These are phyloP conservation scores for Apteryx mantelli DNA, from an alignment of 2,113 vertebrate species.

Conservation along the genomic window DNA sequence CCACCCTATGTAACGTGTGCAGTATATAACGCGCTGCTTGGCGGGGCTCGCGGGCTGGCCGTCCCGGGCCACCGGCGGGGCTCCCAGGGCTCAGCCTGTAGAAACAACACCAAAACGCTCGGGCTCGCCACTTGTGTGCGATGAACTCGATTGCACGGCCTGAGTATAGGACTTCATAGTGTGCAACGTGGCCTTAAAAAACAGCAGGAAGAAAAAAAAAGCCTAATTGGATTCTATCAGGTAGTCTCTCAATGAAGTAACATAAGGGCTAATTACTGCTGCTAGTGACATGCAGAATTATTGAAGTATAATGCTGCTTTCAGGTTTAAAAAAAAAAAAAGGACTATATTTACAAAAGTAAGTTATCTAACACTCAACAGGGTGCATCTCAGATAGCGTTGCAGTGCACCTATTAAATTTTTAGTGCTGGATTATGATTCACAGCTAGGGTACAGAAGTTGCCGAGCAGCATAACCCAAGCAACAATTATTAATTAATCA, in stretches of 20 bases:
- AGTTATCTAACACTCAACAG: conserved; percentile 71
- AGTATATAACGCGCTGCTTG: no score
- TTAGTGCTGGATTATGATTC: conserved; percentile 62
- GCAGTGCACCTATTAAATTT: conserved; percentile 47
- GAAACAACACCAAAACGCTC: not conserved
- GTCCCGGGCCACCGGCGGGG: no score
- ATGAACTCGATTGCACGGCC: not conserved
- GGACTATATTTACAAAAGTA: conserved; percentile 53
- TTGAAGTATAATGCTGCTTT: conserved; percentile 43
- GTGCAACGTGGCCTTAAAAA: conserved; percentile 19
- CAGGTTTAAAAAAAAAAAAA: not conserved
- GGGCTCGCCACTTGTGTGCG: not conserved
- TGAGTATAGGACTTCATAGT: conserved; percentile 32
- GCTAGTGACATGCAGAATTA: conserved; percentile 62
- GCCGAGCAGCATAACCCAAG: conserved; percentile 25
- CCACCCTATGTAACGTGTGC: no score
- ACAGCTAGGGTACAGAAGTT: conserved; percentile 34
- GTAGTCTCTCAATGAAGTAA: conserved; percentile 55
- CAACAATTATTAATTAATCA: conserved; percentile 65
- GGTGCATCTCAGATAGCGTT: not conserved
- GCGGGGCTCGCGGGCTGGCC: no score
- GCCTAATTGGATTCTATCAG: conserved; percentile 63
- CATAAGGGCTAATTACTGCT: conserved; percentile 69
- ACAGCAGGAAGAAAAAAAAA: not conserved
- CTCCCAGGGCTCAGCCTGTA: not conserved